Conservation (phyloP, 1,140 invertebrate genomes). For the Meloidogyne chitwoodi region DNA sequence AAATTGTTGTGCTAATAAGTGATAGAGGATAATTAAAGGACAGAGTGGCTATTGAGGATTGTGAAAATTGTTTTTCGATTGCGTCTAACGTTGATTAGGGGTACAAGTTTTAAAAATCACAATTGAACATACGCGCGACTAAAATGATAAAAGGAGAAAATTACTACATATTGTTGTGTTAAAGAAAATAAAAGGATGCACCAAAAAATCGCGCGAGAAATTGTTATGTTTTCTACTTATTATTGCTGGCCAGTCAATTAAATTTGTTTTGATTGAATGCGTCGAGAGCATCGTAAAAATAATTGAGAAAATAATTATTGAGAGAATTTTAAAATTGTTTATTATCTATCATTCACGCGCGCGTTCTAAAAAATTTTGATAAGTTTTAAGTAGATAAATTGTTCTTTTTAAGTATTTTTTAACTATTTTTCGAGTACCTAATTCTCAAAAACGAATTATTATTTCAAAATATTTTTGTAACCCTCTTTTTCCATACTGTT, state of each 20-base stretch:
- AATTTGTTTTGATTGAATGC: not conserved
- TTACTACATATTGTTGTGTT: not conserved
- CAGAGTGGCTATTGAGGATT: no score
- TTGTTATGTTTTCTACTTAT: not conserved
- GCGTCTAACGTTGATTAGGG: no score
- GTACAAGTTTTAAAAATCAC: not conserved
- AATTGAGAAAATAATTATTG: not conserved
- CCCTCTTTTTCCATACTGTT: not conserved
- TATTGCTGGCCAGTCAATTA: not conserved
- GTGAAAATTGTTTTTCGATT: no score
- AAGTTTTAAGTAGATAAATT: not conserved
- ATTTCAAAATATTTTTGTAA: not conserved
- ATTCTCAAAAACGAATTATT: not conserved
- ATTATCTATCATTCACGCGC: not conserved
- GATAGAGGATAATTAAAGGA: no score
- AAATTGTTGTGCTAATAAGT: no score
- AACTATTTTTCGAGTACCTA: not conserved
- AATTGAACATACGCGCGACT: not conserved
- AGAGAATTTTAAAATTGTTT: not conserved
- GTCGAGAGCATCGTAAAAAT: not conserved
- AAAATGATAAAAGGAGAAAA: not conserved
- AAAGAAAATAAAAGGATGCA: not conserved
- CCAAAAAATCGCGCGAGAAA: not conserved
- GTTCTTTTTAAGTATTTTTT: not conserved
- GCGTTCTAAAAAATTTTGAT: not conserved